These are phyloP conservation scores for Sebastes glaucus DNA, from an alignment of 2,797 vertebrate species.

Conservation along the genomic window DNA sequence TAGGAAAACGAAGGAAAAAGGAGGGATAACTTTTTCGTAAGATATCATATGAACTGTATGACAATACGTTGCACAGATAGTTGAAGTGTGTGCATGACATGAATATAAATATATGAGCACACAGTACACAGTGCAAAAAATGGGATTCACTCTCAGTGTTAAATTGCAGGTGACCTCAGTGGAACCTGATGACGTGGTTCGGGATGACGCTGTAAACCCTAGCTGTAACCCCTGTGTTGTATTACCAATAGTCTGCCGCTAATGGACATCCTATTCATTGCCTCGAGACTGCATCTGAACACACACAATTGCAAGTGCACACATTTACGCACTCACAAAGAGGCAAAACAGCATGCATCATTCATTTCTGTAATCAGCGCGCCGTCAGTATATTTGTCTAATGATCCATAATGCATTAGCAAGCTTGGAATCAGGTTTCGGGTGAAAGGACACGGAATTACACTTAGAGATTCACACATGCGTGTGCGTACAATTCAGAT, in stretches of 20 bases:
- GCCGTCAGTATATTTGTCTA: constrained; percentile 63
- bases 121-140: background rate
- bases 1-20: too few species aligned
- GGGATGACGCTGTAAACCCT: constrained; percentile 28
- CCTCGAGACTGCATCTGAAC: constrained; percentile 16
- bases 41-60: too few species aligned
- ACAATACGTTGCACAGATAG: too few species aligned
- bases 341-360: constrained; percentile 49
- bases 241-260: constrained; percentile 55
- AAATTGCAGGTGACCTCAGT: constrained; percentile 40
- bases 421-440: constrained; percentile 43
- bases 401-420: constrained; percentile 70
- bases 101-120: background rate
- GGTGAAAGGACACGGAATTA: constrained; percentile 37
- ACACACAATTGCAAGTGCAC: constrained; percentile 15
- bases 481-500: constrained; percentile 26
- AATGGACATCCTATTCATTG: constrained; percentile 57
- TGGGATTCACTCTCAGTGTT: background rate
- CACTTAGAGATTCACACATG: constrained; percentile 30
- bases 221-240: constrained; percentile 36
- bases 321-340: constrained; percentile 12
- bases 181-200: constrained; percentile 22
- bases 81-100: background rate
- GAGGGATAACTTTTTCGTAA: too few species aligned
- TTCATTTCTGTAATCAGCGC: constrained; percentile 67